These are phyloP conservation scores for Papilio xuthus DNA, from an alignment of 1,140 invertebrate species.

Conservation along the genomic window DNA sequence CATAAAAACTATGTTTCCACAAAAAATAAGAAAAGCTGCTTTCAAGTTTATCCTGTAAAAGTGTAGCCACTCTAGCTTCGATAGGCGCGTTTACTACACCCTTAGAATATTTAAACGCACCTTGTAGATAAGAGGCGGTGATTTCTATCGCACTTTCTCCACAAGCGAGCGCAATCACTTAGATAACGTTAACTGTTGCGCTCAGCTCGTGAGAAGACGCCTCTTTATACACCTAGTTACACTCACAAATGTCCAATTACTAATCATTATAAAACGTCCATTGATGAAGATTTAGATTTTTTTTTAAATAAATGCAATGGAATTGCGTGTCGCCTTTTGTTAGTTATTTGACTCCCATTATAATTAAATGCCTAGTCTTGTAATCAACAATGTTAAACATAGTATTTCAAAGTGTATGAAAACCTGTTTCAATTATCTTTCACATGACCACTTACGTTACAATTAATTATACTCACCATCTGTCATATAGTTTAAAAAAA, in stretches of 20 bases:
- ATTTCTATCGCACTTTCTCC: conserved; percentile 33
- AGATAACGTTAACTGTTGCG: conserved; percentile 17
- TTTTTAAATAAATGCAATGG: no score
- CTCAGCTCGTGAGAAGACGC: not conserved
- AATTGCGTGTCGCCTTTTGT: no score
- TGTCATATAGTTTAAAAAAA: not conserved
- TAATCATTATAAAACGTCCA: not conserved
- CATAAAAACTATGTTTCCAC: not conserved
- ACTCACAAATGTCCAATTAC: not conserved
- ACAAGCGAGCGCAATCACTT: conserved; percentile 9
- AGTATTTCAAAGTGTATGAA: no score
- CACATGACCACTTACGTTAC: not conserved
- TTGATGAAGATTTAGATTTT: no score
- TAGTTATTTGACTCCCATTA: no score
- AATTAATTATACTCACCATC: not conserved
- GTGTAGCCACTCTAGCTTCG: not conserved
- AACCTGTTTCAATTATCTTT: not conserved
- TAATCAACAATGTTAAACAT: not conserved
- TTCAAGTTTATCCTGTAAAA: not conserved
- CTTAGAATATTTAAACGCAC: not conserved
- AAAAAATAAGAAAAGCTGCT: not conserved
- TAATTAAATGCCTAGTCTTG: not conserved
- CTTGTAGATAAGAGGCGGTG: conserved; percentile 16
- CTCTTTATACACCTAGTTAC: not conserved
- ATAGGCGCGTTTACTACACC: conserved; percentile 20